Evolutionary conservation across 1,140 invertebrate genomes (phyloP), one percentile per base, ranked within the genome.

Genomic region (Meloidogyne chitwoodi): DNA sequence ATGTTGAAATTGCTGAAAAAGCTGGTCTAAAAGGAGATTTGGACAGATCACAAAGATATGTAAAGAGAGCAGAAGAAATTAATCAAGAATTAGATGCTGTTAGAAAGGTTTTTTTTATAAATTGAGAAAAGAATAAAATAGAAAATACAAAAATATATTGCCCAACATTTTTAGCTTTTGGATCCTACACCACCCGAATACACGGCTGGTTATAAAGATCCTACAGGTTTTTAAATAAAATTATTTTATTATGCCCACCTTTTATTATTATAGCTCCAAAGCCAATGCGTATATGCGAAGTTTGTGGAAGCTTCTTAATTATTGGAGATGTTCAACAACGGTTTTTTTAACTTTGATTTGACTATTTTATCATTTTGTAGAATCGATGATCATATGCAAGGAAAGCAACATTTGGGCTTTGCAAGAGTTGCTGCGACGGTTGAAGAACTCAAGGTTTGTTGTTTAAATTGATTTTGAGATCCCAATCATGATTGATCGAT

Each of bases 301-400:
- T 97, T 2, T 99, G 96, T 89, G 96, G 96, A 5, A 95, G 96
- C 11, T 97, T 99, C 88, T 90, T 99, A 16, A 97, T 99, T 83
- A 94, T 98, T 26, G 95, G 90, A 8, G 96, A 98, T 90, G 95
- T 95, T 2, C 95, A 97, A 86, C 95, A 96, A 85, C 90, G 96
- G 80, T 73, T 31, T 22, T 1, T 62, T 72, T 62, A 62, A 11
- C 2, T 62, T 19, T 67, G 65, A 26, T 6, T 67, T 67, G 3
- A 67, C 2, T 19, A 22, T 61, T 19, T 72, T 41, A 8, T 63
- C 64, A 4, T n/a, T 24, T 19, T 73, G 63, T 26, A 73, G 96
- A 79, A 94, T 98, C 79, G 95, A 98, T 86, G 96, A 99, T 88
- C 95, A 98, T 90, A 77, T 79, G 63, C 64, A 63, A 91, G 96